Evolutionary conservation across 2,888 invertebrate genomes (phyloP), one percentile per base, ranked within the genome.

Genomic region (Heteropelma amictum): DNA sequence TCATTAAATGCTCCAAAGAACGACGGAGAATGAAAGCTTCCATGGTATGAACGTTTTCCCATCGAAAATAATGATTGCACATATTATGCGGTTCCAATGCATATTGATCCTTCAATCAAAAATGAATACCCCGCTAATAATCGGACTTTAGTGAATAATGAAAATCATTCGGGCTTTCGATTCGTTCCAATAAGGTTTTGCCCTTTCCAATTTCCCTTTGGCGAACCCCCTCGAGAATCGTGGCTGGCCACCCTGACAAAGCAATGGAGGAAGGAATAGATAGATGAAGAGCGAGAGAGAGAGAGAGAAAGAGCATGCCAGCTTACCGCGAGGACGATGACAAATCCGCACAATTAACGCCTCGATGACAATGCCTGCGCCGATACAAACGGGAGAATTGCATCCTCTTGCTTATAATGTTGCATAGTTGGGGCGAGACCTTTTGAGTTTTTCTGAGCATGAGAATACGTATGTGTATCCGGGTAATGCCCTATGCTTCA

Each of bases 341-440:
- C 84, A 85, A 85, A 87, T 87, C 83, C 80, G 64, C 58, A 79
- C 82, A 83, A 86, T 86, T 86, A 86, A 83, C 84, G 80, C 77
- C 76, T 72, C 76, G 64, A 40, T 65, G 70, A 80, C 82, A 83
- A 84, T 81, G 69, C 76, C 74, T 65, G 56, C 8, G 21, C 17
- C 71, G 56, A 76, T 76, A 72, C 58, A 76, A 63, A 47, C 67
- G 53, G 35, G 19, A 63, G 63, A 45, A 74, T 58, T 64, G 51
- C 73, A 76, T 73, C 74, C 72, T 75, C 69, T 74, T 60, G 75
- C 53, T 49, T 49, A 7, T 47, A 33, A 72, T 64, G 45, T 71
- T 65, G 67, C 77, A 58, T 35, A 40, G 49, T 30, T 47, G 47
- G 40, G 63, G 63, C 42, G 53, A 28, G 63, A 73, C 63, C 67